A percentile compares a stretch with the other conserved stretches of the same genome.
Evolutionary conservation across 64 coral and sea anemone species (phyloP).

Genomic region (Stichodactyla mertensii): DNA sequence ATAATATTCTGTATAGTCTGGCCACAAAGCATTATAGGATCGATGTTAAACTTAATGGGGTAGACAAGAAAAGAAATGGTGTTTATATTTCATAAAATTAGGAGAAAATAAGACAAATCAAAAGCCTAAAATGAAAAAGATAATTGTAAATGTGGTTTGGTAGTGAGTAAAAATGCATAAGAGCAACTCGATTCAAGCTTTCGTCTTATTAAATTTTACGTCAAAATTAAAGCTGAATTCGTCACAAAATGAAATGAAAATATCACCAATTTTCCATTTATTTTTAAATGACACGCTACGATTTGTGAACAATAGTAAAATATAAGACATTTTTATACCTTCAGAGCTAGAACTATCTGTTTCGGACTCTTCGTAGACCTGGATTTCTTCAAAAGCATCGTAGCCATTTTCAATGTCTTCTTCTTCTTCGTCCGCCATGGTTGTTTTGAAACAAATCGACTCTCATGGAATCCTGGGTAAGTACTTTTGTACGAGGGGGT

Average conservation of each 20-base stretch:
- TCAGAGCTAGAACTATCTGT: constrained; percentile 40
- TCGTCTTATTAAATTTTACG: not conserved
- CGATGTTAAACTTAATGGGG: too few relatives aligned
- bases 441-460: constrained; percentile 60
- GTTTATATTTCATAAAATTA: not conserved
- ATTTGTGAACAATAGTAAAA: not conserved
- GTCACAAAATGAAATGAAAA: not conserved
- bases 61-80: not conserved
- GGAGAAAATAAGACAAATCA: not conserved
- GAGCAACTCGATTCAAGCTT: not conserved
- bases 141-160: not conserved
- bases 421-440: constrained; percentile 87
- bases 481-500: not conserved
- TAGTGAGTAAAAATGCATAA: not conserved
- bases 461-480: constrained; percentile 54
- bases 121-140: not conserved
- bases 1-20: not conserved
- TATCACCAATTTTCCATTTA: not conserved
- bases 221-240: not conserved
- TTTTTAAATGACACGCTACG: not conserved
- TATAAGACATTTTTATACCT: constrained; percentile 10
- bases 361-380: constrained; percentile 31
- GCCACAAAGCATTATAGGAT: too few relatives aligned
- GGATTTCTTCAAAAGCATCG: constrained; percentile 49
- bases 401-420: constrained; percentile 70